Conservation (phyloP, 1,140 invertebrate genomes). For the Marisa cornuarietis region DNA sequence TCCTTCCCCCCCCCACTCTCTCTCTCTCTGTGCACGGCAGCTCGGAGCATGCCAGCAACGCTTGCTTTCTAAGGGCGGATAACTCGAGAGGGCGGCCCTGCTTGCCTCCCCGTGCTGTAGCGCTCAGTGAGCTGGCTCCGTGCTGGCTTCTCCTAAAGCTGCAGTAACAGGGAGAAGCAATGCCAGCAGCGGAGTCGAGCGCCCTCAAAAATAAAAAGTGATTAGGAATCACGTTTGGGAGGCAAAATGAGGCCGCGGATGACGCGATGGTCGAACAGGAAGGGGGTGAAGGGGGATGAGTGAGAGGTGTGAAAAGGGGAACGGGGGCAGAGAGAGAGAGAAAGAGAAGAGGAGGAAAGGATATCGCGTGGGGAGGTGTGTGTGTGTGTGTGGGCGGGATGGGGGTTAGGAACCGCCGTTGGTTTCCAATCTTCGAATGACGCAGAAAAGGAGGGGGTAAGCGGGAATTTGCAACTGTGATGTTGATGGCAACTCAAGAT, state of each 20-base stretch:
- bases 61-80: too few relatives aligned
- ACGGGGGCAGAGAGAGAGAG: background rate
- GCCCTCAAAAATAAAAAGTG: background rate
- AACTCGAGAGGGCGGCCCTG: too few relatives aligned
- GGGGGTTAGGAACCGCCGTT: too few relatives aligned
- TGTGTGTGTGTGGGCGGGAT: too few relatives aligned
- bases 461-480: too few relatives aligned
- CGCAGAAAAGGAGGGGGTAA: too few relatives aligned
- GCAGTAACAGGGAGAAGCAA: background rate
- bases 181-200: too few relatives aligned
- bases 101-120: background rate
- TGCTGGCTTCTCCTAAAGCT: background rate
- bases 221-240: background rate
- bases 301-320: background rate
- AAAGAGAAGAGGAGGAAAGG: background rate
- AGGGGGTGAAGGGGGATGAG: background rate
- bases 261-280: background rate
- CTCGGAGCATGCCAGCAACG: too few relatives aligned
- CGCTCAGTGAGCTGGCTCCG: background rate
- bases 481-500: too few relatives aligned
- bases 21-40: too few relatives aligned
- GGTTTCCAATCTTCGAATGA: too few relatives aligned
- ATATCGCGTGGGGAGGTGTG: background rate
- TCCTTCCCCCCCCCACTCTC: too few relatives aligned
- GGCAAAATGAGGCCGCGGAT: background rate